phyloP scores from a whole-genome alignment of 1,140 invertebrate genomes.

The Phocides pigmalion region DNA sequence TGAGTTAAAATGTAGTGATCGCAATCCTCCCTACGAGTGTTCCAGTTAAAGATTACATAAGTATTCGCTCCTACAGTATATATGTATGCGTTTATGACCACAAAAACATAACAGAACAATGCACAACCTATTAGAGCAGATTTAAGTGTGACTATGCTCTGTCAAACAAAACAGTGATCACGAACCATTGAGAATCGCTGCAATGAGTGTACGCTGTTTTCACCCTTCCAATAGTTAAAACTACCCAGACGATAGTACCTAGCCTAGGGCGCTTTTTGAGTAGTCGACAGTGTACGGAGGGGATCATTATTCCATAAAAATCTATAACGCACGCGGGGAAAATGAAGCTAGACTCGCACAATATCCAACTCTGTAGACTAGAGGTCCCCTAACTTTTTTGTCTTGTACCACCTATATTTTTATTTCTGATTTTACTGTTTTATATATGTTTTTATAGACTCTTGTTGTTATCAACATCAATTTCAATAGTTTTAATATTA shows the following conservation, averaged over 20 bases:
- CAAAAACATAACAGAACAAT: not conserved
- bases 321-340: constrained; percentile 27
- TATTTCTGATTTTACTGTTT: too few species aligned
- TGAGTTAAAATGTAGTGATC: not conserved
- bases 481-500: too few species aligned
- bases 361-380: not conserved
- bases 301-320: constrained; percentile 32
- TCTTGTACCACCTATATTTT: too few species aligned
- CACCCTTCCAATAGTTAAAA: constrained; percentile 33
- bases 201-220: not conserved
- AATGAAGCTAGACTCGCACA: constrained; percentile 23
- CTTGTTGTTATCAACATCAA: too few species aligned
- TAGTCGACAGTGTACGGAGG: constrained; percentile 17
- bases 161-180: constrained; percentile 1
- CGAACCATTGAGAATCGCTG: not conserved
- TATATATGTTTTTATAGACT: too few species aligned
- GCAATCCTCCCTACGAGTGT: not conserved
- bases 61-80: not conserved
- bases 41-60: not conserved
- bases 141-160: not conserved
- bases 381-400: too few species aligned
- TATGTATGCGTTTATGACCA: not conserved
- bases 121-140: not conserved
- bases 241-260: constrained; percentile 32
- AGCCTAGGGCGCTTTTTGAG: constrained; percentile 27